Conservation (phyloP, 2,113 vertebrate species). For the Sclerurus mexicanus region DNA sequence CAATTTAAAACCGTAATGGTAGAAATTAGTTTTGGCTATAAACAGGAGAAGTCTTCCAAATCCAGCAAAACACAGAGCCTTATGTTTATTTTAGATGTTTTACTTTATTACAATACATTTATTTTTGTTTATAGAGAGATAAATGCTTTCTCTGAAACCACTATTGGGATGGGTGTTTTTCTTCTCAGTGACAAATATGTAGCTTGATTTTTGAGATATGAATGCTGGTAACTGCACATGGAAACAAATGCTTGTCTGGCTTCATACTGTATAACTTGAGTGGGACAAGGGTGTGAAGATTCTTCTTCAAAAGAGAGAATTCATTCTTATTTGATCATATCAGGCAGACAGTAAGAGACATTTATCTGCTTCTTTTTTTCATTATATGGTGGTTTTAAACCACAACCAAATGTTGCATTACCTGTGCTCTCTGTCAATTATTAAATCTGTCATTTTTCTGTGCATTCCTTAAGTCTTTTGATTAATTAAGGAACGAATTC, state of each 20-base stretch:
- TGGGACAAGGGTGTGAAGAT: background rate
- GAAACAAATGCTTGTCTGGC: background rate
- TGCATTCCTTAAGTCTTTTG: background rate
- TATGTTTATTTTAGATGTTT: background rate
- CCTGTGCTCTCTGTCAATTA: background rate
- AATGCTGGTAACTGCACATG: background rate
- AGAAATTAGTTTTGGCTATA: background rate
- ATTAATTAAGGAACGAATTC: background rate
- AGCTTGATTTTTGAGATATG: background rate
- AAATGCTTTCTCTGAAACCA: background rate
- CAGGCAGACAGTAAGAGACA: background rate
- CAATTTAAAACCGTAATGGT: background rate
- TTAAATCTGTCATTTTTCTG: background rate
- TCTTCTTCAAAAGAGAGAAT: background rate
- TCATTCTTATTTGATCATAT: background rate
- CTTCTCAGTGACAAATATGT: background rate
- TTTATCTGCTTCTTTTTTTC: background rate
- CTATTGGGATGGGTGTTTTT: background rate
- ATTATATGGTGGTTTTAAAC: background rate
- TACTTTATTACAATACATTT: background rate
- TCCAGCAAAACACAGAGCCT: background rate
- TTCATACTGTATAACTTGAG: background rate
- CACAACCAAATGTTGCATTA: background rate
- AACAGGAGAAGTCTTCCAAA: background rate
- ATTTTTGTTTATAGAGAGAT: background rate